These are phyloP conservation scores for Myopa tessellatipennis DNA, from an alignment of 2,888 invertebrate genomes.

Conservation along the genomic window DNA sequence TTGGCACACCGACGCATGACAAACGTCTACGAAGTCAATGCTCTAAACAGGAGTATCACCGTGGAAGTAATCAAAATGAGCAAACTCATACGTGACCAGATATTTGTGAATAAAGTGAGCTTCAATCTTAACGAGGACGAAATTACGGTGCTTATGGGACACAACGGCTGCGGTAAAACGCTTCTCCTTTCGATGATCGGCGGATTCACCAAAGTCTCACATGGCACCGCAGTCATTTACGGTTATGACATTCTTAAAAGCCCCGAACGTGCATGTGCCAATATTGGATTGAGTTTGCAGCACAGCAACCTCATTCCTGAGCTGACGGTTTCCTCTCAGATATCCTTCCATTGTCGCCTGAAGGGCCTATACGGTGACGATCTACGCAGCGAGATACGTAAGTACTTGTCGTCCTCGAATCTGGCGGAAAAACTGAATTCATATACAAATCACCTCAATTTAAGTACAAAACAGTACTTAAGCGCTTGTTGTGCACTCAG, in stretches of 20 bases:
- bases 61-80: constrained; percentile 69
- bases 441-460: constrained; percentile 72
- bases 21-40: constrained; percentile 68
- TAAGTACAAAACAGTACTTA: constrained; percentile 78
- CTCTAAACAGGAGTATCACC: constrained; percentile 61
- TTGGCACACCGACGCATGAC: constrained; percentile 58
- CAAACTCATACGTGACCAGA: constrained; percentile 78
- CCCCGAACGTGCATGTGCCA: constrained; percentile 72
- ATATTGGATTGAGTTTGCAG: constrained; percentile 83
- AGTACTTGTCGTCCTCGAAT: constrained; percentile 73
- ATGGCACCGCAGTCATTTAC: constrained; percentile 76
- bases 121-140: constrained; percentile 81
- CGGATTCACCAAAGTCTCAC: constrained; percentile 75
- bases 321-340: constrained; percentile 83
- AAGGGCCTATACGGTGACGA: constrained; percentile 71
- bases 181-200: constrained; percentile 92
- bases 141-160: constrained; percentile 76
- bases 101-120: constrained; percentile 75
- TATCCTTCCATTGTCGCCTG: constrained; percentile 81
- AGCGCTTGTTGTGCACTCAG: constrained; percentile 80
- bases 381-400: constrained; percentile 71
- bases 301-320: constrained; percentile 73
- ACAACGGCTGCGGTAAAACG: constrained; percentile 83
- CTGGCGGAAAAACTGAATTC: constrained; percentile 73
- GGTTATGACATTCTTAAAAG: constrained; percentile 76